Conservation (phyloP, 2,888 invertebrate species). For the Scaptomyza reducta region DNA sequence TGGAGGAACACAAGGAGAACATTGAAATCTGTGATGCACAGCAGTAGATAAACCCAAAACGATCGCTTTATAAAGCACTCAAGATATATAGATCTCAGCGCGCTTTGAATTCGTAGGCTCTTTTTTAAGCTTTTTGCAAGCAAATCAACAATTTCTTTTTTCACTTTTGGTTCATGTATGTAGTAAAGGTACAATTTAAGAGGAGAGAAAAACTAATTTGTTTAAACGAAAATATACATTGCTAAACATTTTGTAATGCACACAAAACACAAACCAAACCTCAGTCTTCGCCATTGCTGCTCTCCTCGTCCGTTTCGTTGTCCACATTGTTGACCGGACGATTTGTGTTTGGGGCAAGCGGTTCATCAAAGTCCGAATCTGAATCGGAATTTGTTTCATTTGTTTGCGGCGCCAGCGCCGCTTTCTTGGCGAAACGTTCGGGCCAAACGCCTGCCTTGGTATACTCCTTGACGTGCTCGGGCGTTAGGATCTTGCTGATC, state of each 20-base stretch:
- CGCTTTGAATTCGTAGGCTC: conserved; percentile 48
- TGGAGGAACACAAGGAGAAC: conserved; percentile 47
- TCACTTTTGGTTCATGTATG: conserved; percentile 29
- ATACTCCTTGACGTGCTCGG: conserved; percentile 88
- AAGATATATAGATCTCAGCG: conserved; percentile 44
- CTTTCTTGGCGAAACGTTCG: conserved; percentile 80
- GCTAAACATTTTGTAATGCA: conserved; percentile 72
- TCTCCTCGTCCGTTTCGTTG: conserved; percentile 44
- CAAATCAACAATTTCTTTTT: conserved; percentile 30
- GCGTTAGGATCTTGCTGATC: conserved; percentile 90
- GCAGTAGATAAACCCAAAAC: conserved; percentile 11
- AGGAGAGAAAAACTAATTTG: conserved; percentile 38
- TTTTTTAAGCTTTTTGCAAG: conserved; percentile 65
- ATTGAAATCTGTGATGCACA: conserved; percentile 48
- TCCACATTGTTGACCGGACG: conserved; percentile 52
- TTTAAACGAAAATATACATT: conserved; percentile 71
- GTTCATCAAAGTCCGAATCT: conserved; percentile 65
- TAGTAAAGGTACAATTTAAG: conserved; percentile 47
- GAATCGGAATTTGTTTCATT: conserved; percentile 43
- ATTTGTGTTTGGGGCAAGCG: conserved; percentile 74
- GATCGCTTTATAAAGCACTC: conserved; percentile 39
- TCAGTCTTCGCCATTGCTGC: conserved; percentile 62
- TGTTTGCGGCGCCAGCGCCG: conserved; percentile 54
- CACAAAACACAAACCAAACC: conserved; percentile 29
- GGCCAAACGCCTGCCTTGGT: conserved; percentile 87